Conservation (phyloP, 2,797 vertebrate species). For the Thunnus albacares region DNA sequence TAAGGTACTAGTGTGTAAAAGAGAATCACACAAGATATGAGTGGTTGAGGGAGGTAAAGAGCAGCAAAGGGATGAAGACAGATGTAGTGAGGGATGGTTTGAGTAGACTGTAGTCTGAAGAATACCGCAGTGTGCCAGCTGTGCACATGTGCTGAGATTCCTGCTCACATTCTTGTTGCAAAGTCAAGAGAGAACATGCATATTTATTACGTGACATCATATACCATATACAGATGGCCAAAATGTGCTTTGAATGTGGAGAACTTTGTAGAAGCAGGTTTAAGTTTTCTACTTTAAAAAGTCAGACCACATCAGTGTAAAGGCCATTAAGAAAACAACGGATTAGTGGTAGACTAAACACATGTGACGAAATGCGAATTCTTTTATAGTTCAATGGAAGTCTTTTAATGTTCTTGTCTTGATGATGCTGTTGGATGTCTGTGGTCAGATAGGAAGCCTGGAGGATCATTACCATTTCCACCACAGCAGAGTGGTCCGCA, state of each 20-base stretch:
- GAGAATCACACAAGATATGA: not conserved
- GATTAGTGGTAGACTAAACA: not conserved
- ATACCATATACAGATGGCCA: conserved; percentile 26
- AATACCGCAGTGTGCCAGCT: conserved; percentile 42
- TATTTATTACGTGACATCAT: conserved; percentile 44
- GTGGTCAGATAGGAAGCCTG: conserved; percentile 91
- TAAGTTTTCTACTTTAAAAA: not conserved
- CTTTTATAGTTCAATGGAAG: not conserved
- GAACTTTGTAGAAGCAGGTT: not conserved
- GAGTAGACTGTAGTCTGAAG: not conserved
- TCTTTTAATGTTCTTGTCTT: not conserved
- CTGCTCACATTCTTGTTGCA: conserved; percentile 50
- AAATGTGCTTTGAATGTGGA: conserved; percentile 36
- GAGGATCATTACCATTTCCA: conserved; percentile 94
- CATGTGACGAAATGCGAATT: not conserved
- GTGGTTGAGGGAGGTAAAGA: not conserved
- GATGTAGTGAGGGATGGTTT: conserved; percentile 17
- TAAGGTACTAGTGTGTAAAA: not conserved
- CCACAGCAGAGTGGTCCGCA: conserved; percentile 92
- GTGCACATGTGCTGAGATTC: conserved; percentile 56
- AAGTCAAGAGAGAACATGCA: conserved; percentile 33
- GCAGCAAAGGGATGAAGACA: not conserved
- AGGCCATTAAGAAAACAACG: not conserved
- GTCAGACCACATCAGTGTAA: not conserved
- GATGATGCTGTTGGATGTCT: conserved; percentile 43